phyloP scores from a whole-genome alignment of 2,888 invertebrate genomes.

The Eupithecia tripunctaria region DNA sequence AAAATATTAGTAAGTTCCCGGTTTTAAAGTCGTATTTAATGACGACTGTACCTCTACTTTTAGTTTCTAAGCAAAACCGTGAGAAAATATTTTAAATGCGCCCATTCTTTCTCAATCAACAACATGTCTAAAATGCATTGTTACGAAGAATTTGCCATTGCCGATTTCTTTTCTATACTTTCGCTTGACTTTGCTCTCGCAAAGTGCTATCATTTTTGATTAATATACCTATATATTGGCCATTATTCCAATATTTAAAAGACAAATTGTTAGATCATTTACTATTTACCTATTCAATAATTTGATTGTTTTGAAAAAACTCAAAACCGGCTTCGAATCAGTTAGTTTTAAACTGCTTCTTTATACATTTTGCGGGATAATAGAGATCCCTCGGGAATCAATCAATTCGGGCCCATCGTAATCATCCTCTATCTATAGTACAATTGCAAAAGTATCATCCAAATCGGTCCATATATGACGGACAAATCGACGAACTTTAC shows the following conservation, averaged over 20 bases:
- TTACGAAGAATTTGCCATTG: slow-evolving; percentile 10
- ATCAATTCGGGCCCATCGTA: too few species aligned
- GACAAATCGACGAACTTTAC: too few species aligned
- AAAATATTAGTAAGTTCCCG: too few species aligned
- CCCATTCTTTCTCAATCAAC: slow-evolving; percentile 11
- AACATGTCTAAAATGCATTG: slow-evolving; percentile 20
- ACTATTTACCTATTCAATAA: too few species aligned
- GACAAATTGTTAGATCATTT: background rate
- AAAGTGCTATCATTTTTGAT: background rate
- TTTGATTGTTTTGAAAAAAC: too few species aligned
- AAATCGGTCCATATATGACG: too few species aligned
- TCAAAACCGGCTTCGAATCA: too few species aligned
- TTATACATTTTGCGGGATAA: too few species aligned
- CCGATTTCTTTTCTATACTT: slow-evolving; percentile 1
- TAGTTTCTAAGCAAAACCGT: slow-evolving; percentile 16
- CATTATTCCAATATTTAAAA: background rate
- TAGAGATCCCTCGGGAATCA: too few species aligned
- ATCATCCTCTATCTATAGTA: too few species aligned
- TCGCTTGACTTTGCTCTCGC: background rate
- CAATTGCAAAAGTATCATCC: too few species aligned
- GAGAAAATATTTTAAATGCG: slow-evolving; percentile 32
- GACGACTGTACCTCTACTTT: background rate
- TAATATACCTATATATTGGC: background rate
- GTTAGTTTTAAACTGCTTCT: too few species aligned
- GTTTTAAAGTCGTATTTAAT: background rate